Evolutionary conservation across 2,113 vertebrate genomes (phyloP).

Genomic region (Arothron firmamentum): DNA sequence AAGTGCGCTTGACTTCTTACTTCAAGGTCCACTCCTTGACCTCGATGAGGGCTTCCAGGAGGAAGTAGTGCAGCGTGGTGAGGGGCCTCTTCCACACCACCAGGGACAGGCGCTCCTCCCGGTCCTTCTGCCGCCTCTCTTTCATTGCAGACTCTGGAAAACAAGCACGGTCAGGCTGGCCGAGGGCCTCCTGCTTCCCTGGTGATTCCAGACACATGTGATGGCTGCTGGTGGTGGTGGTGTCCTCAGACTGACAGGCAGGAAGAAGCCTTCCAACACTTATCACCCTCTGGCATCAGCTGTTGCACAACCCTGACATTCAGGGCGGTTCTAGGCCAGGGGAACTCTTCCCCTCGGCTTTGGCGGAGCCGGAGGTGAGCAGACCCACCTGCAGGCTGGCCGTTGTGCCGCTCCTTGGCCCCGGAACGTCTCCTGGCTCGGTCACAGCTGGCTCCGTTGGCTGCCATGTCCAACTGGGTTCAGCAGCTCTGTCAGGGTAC

Average conservation of each 20-base stretch:
- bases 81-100: constrained; percentile 90
- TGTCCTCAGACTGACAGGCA: constrained; percentile 11
- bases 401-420: constrained; percentile 88
- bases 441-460: constrained; percentile 89
- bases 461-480: constrained; percentile 87
- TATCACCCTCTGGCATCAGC: background rate
- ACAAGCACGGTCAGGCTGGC: constrained; percentile 11
- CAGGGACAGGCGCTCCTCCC: constrained; percentile 87
- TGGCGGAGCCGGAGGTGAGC: background rate
- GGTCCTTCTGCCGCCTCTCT: constrained; percentile 82
- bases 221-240: background rate
- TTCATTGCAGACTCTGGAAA: constrained; percentile 71
- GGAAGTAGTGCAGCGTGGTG: constrained; percentile 91
- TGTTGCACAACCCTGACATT: background rate
- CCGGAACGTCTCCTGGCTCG: constrained; percentile 80
- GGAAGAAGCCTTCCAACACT: background rate
- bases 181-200: constrained; percentile 1
- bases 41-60: constrained; percentile 86
- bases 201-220: constrained; percentile 21
- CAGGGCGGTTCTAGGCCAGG: background rate
- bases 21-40: constrained; percentile 92
- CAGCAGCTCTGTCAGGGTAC: constrained; percentile 17
- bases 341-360: background rate
- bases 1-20: constrained; percentile 73
- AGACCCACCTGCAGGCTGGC: constrained; percentile 84